Base-by-base conservation (phyloP, 2,113 vertebrate genomes). In the Cnemophilus loriae region DNA sequence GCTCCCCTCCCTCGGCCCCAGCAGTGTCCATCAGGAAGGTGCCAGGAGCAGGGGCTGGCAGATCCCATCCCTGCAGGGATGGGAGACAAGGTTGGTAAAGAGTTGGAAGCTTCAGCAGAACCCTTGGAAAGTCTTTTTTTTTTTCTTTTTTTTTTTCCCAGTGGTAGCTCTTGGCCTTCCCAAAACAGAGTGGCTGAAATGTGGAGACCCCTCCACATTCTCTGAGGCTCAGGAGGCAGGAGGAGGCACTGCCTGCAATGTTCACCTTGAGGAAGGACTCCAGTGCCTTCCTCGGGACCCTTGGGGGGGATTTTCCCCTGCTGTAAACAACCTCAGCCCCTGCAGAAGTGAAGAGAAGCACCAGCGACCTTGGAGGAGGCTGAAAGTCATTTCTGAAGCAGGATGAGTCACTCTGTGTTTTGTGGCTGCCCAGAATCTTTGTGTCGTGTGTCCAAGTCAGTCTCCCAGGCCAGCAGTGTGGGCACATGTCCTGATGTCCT, bases 381-480 rank as follows among this genome's bases (percentile, higher is more conserved):
- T 83, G 42, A 50, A 74, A 79, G 84, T 73, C 9, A 12, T 69
- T 91, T 55, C 15, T 55, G 78, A 82, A 85, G 78, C 39, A 18
- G 28, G 44, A 85, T 95, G 93, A 93, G 67, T 91, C 91, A 94
- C 55, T 74, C 21, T 83, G 84, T 79, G 65, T 5, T 87, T 83
- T 90, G 94, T 63, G 84, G 35, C 70, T 80, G 61, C 65, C 41
- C 53, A 79, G 61, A 30, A 6, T 73, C 41, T 13, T 73, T 35
- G 41, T 75, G 11, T 49, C 26, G 7, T 21, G n/a, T 28, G 82
- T 71, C 90, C 82, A 47, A 74, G 50, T 33, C 84, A 47, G 18
- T 67, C 83, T 90, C 88, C 88, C 68, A n/a, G 63, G 42, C 71
- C 64, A 56, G 60, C 75, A 49, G 37, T 19, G 41, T 52, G 57